Conservation (phyloP, 2,888 invertebrate species). For the Dione vanillae region DNA sequence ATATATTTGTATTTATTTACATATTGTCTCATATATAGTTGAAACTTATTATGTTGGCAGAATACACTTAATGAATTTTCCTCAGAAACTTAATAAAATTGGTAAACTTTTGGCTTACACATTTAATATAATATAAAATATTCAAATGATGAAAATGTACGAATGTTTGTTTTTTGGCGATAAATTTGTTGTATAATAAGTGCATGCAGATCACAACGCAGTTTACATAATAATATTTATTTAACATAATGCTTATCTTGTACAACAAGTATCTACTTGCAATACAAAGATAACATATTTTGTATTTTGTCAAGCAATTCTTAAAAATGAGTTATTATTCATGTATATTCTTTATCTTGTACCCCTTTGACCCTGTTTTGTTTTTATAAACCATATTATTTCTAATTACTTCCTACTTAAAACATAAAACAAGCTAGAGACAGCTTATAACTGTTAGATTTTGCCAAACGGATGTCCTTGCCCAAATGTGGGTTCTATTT, state of each 20-base stretch:
- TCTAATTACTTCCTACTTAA: slow-evolving; percentile 48
- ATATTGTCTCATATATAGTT: neutral
- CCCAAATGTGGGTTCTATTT: slow-evolving; percentile 57
- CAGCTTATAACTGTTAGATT: slow-evolving; percentile 60
- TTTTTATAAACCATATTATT: slow-evolving; percentile 42
- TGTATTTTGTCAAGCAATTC: too few species aligned
- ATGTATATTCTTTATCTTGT: slow-evolving; percentile 44
- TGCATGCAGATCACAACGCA: too few species aligned
- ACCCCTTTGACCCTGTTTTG: slow-evolving; percentile 45
- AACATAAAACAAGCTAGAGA: slow-evolving; percentile 51
- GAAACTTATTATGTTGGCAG: neutral
- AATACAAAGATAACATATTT: neutral
- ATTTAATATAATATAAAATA: neutral
- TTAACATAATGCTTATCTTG: neutral
- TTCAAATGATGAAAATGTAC: neutral
- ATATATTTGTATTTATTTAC: neutral
- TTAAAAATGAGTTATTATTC: neutral
- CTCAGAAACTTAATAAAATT: neutral
- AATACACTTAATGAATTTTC: neutral
- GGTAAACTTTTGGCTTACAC: neutral
- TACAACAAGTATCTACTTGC: neutral
- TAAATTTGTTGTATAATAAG: neutral
- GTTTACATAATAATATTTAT: neutral
- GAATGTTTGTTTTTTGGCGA: neutral
- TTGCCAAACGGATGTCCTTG: slow-evolving; percentile 70